Conservation (phyloP, 2,888 invertebrate species). For the Synergus laeviventris region DNA sequence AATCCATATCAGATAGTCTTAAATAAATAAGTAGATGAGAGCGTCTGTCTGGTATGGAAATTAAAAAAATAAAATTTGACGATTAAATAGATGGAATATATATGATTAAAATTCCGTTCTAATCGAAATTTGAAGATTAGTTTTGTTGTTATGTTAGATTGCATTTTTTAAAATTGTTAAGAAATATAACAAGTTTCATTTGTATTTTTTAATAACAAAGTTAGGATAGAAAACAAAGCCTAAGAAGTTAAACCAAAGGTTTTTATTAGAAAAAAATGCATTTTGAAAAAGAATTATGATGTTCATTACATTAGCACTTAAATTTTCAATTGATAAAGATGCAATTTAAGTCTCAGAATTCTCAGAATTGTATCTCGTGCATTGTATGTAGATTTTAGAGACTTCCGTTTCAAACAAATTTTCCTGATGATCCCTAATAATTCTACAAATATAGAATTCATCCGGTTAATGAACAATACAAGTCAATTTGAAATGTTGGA, state of each 20-base stretch:
- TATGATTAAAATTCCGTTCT: too few relatives aligned
- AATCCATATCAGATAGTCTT: too few relatives aligned
- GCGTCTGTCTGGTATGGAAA: too few relatives aligned
- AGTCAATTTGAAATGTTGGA: slow-evolving; percentile 17
- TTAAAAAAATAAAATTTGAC: too few relatives aligned
- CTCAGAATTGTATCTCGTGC: neutral
- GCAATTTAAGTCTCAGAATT: neutral
- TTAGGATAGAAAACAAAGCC: too few relatives aligned
- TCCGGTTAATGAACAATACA: slow-evolving; percentile 29
- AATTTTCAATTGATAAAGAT: neutral
- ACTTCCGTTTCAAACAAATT: slow-evolving; percentile 9
- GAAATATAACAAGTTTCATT: too few relatives aligned
- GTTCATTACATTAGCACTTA: too few relatives aligned
- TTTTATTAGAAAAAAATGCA: neutral
- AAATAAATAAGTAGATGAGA: too few relatives aligned
- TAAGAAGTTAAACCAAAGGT: too few relatives aligned
- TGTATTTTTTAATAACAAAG: too few relatives aligned
- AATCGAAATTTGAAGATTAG: neutral
- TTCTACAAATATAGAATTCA: slow-evolving; percentile 49
- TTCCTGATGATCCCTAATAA: slow-evolving; percentile 13
- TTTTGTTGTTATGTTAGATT: neutral
- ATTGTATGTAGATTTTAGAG: slow-evolving; percentile 11
- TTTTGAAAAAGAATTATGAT: too few relatives aligned
- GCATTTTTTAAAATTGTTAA: neutral
- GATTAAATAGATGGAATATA: too few relatives aligned